These are phyloP conservation scores for Numenius arquata DNA, from an alignment of 2,113 vertebrate species.

Conservation along the genomic window DNA sequence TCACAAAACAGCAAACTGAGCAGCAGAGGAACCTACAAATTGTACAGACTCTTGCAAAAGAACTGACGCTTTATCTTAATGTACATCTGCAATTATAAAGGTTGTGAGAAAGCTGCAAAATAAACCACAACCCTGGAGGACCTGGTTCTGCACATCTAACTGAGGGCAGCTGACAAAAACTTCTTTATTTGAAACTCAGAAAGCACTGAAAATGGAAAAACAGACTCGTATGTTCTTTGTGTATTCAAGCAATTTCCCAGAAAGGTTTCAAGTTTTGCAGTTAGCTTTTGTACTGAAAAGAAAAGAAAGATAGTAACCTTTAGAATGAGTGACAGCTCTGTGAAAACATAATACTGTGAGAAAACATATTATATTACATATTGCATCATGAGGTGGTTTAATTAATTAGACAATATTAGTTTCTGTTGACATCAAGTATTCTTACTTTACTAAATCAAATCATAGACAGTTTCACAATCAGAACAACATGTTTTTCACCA, in stretches of 20 bases:
- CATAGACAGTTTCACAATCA: constrained; percentile 23
- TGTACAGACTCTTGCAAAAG: background rate
- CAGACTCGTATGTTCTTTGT: constrained; percentile 42
- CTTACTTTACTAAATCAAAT: constrained; percentile 51
- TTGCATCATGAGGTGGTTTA: constrained; percentile 41
- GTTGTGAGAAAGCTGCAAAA: constrained; percentile 19
- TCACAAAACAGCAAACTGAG: background rate
- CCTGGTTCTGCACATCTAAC: constrained; percentile 37
- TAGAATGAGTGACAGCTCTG: constrained; percentile 33
- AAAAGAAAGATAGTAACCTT: constrained; percentile 67
- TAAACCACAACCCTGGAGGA: background rate
- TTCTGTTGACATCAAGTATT: constrained; percentile 56
- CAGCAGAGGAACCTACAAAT: background rate
- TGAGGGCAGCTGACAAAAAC: constrained; percentile 49
- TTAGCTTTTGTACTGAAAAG: constrained; percentile 67
- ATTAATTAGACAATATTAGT: constrained; percentile 66
- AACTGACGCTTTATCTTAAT: background rate
- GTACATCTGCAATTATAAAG: constrained; percentile 15
- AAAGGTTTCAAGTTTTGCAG: constrained; percentile 66
- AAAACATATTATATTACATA: constrained; percentile 54
- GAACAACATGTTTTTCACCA: background rate
- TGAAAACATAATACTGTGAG: constrained; percentile 30
- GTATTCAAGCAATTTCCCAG: constrained; percentile 64
- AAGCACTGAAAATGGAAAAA: constrained; percentile 45
- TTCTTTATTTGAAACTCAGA: constrained; percentile 50